Percentiles rank a stretch among this genome's conserved stretches.
phyloP scores from a whole-genome alignment of 2,113 vertebrate species.

The Alouatta palliata region DNA sequence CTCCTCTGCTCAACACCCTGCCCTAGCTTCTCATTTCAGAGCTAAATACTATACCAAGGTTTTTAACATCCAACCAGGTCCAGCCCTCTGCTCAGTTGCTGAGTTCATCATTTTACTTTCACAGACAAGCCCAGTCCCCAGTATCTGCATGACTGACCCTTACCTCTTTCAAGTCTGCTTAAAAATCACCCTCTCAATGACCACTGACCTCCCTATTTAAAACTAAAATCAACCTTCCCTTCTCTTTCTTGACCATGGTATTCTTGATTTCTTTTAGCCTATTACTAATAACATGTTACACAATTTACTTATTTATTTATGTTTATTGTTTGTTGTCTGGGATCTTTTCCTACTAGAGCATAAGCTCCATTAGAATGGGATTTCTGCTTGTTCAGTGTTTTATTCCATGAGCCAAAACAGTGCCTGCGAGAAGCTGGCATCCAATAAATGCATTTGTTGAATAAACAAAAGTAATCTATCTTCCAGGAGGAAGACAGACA shows the following conservation, averaged over 20 bases:
- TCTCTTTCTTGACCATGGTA: not conserved
- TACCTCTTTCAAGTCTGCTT: not conserved
- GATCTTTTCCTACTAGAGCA: not conserved
- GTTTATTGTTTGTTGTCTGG: not conserved
- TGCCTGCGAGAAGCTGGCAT: not conserved
- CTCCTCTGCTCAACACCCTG: not conserved
- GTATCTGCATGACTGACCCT: not conserved
- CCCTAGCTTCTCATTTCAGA: not conserved
- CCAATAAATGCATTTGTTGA: not conserved
- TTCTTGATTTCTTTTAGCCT: not conserved
- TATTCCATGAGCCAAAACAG: not conserved
- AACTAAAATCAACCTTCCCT: not conserved
- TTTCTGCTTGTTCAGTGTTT: not conserved
- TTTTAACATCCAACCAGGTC: not conserved
- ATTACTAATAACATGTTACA: not conserved
- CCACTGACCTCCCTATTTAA: not conserved
- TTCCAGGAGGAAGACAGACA: not conserved
- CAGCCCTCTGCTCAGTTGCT: not conserved
- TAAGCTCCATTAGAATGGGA: not conserved
- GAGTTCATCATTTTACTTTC: not conserved
- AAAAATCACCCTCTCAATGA: not conserved
- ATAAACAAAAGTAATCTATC: not conserved
- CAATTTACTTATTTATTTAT: not conserved
- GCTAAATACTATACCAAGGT: not conserved
- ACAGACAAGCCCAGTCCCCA: not conserved